Conservation (phyloP, 1,140 invertebrate genomes). For the Agrypnia vestita region DNA sequence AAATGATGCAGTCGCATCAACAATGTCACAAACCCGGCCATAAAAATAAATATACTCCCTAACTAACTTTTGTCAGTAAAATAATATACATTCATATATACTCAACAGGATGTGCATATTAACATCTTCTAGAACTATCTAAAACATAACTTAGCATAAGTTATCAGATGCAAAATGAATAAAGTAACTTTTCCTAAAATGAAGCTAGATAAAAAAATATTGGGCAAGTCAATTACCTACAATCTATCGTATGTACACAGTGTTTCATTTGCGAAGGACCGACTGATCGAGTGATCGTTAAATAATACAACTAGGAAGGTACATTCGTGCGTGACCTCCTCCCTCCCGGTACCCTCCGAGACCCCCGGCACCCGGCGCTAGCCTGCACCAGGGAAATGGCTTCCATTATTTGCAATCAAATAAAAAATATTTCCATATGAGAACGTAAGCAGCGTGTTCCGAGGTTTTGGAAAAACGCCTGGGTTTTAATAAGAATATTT, state of each 20-base stretch:
- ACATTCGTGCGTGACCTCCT: neutral
- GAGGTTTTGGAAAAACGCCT: neutral
- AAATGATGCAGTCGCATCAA: neutral
- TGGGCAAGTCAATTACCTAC: conserved; percentile 46
- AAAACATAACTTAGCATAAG: conserved; percentile 46
- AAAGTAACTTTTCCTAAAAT: conserved; percentile 32
- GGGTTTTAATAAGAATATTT: neutral
- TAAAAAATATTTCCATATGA: neutral
- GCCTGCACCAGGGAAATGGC: neutral
- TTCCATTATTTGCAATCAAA: conserved; percentile 1
- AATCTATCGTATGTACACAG: conserved; percentile 41
- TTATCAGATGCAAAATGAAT: conserved; percentile 46
- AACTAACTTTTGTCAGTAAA: conserved; percentile 30
- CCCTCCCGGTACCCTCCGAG: neutral
- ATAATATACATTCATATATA: conserved; percentile 48
- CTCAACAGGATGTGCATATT: conserved; percentile 43
- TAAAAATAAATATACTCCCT: conserved; percentile 45
- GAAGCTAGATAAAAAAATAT: conserved; percentile 50
- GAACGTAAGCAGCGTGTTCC: conserved; percentile 1
- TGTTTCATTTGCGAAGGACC: neutral
- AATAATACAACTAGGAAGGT: conserved; percentile 40
- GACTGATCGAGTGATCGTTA: neutral
- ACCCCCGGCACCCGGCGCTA: conserved; percentile 12
- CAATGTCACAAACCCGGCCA: conserved; percentile 16
- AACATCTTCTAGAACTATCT: conserved; percentile 40